Conservation (phyloP, 2,797 vertebrate genomes). For the Melanotaenia pygmaea region DNA sequence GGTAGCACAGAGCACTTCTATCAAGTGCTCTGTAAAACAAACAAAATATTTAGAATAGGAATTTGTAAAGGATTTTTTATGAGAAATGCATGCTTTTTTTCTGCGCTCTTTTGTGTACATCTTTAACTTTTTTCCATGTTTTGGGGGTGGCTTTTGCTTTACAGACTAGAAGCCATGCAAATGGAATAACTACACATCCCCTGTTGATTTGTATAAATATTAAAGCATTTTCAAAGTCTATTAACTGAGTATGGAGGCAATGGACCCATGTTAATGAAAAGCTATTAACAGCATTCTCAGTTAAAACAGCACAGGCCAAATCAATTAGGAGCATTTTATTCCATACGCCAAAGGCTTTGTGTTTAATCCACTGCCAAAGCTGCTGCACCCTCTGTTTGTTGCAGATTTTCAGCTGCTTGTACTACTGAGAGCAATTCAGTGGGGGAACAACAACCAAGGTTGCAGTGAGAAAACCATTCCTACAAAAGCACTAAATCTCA, state of each 20-base stretch:
- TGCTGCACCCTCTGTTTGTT: slow-evolving; percentile 34
- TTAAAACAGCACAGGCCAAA: slow-evolving; percentile 69
- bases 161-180: slow-evolving; percentile 6
- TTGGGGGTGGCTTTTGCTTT: not conserved
- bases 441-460: slow-evolving; percentile 30
- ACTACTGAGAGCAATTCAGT: slow-evolving; percentile 33
- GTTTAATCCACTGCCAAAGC: slow-evolving; percentile 64
- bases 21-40: not conserved
- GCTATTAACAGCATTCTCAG: slow-evolving; percentile 67
- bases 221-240: slow-evolving; percentile 26
- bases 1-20: not conserved
- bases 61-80: not conserved
- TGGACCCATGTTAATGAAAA: slow-evolving; percentile 68
- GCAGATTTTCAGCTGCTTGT: slow-evolving; percentile 50
- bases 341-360: slow-evolving; percentile 61
- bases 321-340: slow-evolving; percentile 72
- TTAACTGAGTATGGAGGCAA: slow-evolving; percentile 42
- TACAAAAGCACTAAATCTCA: slow-evolving; percentile 11
- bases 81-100: not conserved
- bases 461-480: slow-evolving; percentile 42
- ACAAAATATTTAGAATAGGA: not conserved
- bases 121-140: not conserved
- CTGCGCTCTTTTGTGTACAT: not conserved
- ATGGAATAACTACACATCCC: not conserved
- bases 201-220: slow-evolving; percentile 16